A percentile compares a stretch with the other conserved stretches of the same genome.
phyloP scores from a whole-genome alignment of 2,888 invertebrate species.

The Clusia tigrina region DNA sequence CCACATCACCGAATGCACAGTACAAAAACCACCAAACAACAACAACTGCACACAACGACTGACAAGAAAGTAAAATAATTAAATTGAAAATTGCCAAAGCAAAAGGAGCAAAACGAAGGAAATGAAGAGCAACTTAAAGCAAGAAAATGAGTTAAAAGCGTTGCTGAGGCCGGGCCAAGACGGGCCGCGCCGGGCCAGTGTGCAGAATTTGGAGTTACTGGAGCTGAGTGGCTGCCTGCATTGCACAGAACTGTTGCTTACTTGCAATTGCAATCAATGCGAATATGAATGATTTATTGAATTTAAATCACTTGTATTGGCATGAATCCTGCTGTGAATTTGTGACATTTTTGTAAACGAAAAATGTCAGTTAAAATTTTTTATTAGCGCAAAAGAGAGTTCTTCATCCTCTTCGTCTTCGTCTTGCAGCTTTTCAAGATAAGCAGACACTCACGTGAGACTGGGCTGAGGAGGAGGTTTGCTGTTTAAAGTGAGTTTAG shows the following conservation, averaged over 20 bases:
- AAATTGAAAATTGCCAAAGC: conserved; percentile 44
- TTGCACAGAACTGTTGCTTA: conserved; percentile 28
- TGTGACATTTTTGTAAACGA: conserved; percentile 64
- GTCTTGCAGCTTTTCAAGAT: no score
- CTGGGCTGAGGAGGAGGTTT: no score
- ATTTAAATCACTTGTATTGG: conserved; percentile 64
- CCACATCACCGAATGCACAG: no score
- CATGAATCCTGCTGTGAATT: conserved; percentile 63
- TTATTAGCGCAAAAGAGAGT: conserved; percentile 47
- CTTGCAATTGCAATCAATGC: conserved; percentile 47
- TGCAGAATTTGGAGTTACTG: background rate
- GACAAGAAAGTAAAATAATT: conserved; percentile 39
- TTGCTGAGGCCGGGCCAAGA: background rate
- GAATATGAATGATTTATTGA: conserved; percentile 60
- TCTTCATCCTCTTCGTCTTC: no score
- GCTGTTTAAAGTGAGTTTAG: no score
- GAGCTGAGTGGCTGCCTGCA: conserved; percentile 17
- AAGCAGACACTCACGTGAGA: no score
- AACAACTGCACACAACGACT: background rate
- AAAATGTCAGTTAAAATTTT: conserved; percentile 62
- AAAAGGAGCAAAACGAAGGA: background rate
- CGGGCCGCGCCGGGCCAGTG: no score
- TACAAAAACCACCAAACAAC: background rate
- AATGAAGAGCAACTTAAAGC: background rate
- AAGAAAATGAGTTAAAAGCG: background rate